These are phyloP conservation scores for Spisula solida DNA, from an alignment of 2,888 invertebrate genomes.

Conservation along the genomic window DNA sequence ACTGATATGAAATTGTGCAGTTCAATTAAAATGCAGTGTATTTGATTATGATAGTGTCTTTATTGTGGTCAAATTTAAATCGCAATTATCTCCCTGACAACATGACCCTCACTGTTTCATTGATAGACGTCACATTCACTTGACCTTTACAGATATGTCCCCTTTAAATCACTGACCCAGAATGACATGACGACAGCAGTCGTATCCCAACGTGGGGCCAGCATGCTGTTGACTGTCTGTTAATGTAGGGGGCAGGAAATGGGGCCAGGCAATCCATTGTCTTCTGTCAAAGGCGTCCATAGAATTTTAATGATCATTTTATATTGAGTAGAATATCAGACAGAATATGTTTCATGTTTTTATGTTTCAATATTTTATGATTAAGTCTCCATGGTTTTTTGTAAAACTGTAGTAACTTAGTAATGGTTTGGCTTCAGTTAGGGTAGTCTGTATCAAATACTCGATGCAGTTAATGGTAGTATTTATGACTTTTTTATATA, in stretches of 20 bases:
- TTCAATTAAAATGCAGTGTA: too few relatives aligned
- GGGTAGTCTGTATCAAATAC: too few relatives aligned
- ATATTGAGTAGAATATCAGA: background rate
- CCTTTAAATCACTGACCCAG: background rate
- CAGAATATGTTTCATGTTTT: background rate
- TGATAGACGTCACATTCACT: slow-evolving; percentile 16
- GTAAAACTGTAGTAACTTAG: too few relatives aligned
- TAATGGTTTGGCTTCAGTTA: too few relatives aligned
- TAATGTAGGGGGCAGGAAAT: slow-evolving; percentile 2
- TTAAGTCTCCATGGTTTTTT: too few relatives aligned
- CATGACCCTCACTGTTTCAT: background rate
- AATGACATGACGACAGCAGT: slow-evolving; percentile 9
- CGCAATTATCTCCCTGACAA: slow-evolving; percentile 11
- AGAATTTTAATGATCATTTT: background rate
- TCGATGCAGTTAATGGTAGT: background rate
- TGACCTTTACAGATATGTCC: slow-evolving; percentile 24
- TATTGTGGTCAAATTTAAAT: background rate
- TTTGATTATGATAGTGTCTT: background rate
- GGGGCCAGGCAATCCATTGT: background rate
- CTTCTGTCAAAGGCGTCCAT: slow-evolving; percentile 1
- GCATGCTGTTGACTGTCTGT: background rate
- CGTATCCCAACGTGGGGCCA: background rate
- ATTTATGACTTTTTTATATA: background rate
- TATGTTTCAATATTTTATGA: slow-evolving; percentile 14
- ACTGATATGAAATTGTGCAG: too few relatives aligned